Conservation (phyloP, 2,888 invertebrate species). For the Pterostichus niger region DNA sequence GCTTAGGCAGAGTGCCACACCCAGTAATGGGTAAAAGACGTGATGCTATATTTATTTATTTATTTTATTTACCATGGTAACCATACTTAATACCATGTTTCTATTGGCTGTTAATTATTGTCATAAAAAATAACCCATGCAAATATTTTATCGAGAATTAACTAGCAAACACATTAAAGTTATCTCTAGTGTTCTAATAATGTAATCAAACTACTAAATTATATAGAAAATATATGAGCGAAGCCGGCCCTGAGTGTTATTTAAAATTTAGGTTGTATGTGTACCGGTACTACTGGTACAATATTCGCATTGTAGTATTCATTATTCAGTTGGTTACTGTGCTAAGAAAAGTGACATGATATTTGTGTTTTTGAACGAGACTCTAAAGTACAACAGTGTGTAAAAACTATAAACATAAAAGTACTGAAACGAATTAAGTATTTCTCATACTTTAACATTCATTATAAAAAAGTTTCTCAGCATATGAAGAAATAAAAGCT, state of each 20-base stretch:
- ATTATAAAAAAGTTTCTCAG: not conserved
- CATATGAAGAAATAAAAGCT: conserved; percentile 26
- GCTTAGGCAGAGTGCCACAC: too few relatives aligned
- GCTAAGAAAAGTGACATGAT: conserved; percentile 56
- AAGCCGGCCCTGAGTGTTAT: conserved; percentile 23
- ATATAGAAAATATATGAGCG: too few relatives aligned
- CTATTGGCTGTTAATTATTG: too few relatives aligned
- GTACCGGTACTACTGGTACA: conserved; percentile 50
- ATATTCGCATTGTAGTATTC: conserved; percentile 57
- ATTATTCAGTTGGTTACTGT: conserved; percentile 58
- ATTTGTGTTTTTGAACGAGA: conserved; percentile 24
- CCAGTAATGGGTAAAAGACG: too few relatives aligned
- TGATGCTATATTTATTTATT: too few relatives aligned
- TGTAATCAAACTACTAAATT: too few relatives aligned
- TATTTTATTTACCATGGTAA: too few relatives aligned
- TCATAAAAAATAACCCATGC: too few relatives aligned
- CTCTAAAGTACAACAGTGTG: not conserved
- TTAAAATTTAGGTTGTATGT: conserved; percentile 58
- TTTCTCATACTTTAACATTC: conserved; percentile 9
- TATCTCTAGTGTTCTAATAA: too few relatives aligned
- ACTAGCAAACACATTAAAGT: too few relatives aligned
- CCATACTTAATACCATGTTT: too few relatives aligned
- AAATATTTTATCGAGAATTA: too few relatives aligned
- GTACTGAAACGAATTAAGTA: not conserved
- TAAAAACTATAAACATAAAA: not conserved